These are phyloP conservation scores for Poecilia velifera DNA, from an alignment of 2,797 vertebrate genomes.

Conservation along the genomic window DNA sequence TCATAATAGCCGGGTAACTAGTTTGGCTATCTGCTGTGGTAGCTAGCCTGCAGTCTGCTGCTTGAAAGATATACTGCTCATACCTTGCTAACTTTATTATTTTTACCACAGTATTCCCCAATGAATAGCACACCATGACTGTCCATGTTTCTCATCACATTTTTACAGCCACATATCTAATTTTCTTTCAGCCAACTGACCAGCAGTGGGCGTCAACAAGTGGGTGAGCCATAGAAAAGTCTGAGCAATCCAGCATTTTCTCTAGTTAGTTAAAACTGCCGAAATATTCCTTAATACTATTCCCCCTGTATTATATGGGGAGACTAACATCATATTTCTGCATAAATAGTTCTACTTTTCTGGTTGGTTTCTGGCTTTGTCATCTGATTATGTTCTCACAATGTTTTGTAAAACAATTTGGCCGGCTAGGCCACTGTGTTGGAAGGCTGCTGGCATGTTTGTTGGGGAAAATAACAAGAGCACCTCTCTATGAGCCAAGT, in stretches of 20 bases:
- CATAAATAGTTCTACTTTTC: slow-evolving; percentile 11
- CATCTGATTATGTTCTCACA: slow-evolving; percentile 34
- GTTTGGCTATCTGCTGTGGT: not conserved
- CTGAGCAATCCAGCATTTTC: not conserved
- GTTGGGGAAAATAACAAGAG: slow-evolving; percentile 41
- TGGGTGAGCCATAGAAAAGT: not conserved
- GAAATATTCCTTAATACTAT: not conserved
- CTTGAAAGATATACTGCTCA: not conserved
- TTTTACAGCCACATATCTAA: not conserved
- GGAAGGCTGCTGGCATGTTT: slow-evolving; percentile 37
- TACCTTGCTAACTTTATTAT: not conserved
- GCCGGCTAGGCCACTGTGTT: slow-evolving; percentile 17
- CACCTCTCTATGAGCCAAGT: slow-evolving; percentile 41
- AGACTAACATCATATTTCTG: slow-evolving; percentile 14
- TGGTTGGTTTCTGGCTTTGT: slow-evolving; percentile 34
- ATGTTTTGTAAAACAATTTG: slow-evolving; percentile 31
- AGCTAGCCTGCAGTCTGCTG: not conserved
- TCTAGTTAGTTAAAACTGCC: not conserved
- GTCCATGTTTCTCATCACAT: not conserved
- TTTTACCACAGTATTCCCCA: not conserved
- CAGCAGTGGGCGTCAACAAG: not conserved
- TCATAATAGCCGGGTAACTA: not conserved
- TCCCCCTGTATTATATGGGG: not conserved
- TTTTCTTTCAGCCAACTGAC: not conserved
- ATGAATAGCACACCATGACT: not conserved